These are phyloP conservation scores for Platorchestia sp. DNA, from an alignment of 1,140 invertebrate genomes.

Conservation along the genomic window DNA sequence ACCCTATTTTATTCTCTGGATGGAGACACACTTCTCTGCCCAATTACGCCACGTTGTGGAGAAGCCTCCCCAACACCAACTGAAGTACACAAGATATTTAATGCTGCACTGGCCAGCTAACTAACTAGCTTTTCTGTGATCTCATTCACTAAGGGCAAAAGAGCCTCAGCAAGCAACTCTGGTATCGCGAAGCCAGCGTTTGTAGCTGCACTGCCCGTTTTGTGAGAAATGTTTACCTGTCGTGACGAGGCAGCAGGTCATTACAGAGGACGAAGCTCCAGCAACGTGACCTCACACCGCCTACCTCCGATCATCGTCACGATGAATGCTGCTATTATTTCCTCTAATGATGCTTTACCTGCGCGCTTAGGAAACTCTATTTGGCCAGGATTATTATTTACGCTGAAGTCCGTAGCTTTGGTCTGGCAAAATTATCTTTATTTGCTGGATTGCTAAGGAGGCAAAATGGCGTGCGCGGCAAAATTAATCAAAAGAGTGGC, in stretches of 20 bases:
- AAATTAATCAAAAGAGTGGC: slow-evolving; percentile 9
- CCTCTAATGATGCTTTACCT: neutral
- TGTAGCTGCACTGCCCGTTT: neutral
- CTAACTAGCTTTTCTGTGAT: neutral
- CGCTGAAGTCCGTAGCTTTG: neutral
- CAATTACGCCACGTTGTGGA: neutral
- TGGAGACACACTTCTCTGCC: no score
- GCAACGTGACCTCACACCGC: neutral
- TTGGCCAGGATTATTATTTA: neutral
- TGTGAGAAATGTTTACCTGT: neutral
- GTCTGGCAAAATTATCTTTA: neutral
- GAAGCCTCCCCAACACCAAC: neutral
- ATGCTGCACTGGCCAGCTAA: neutral
- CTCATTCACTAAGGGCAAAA: neutral
- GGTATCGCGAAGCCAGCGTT: neutral
- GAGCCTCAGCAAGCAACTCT: neutral
- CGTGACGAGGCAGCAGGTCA: neutral
- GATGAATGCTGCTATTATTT: neutral
- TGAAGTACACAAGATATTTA: neutral
- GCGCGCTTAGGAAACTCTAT: neutral
- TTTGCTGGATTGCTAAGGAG: neutral
- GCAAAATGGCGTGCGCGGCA: neutral
- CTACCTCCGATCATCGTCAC: neutral
- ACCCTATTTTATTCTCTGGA: no score
- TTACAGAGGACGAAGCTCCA: neutral